These are phyloP conservation scores for Branchellion lobata DNA, from an alignment of 2,888 invertebrate species.

Conservation along the genomic window DNA sequence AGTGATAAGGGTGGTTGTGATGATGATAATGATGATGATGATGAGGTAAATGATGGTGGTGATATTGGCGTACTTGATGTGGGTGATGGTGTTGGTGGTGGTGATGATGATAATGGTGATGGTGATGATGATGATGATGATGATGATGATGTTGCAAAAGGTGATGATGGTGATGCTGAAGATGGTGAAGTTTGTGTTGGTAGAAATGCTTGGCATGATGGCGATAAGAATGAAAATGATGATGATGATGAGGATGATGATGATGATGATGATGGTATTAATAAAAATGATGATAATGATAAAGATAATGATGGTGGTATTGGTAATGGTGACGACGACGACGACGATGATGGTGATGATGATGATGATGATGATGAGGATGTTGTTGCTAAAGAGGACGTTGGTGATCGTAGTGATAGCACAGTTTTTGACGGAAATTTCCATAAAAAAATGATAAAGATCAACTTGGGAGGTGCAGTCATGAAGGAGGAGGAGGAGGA, in stretches of 20 bases:
- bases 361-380: too few species aligned
- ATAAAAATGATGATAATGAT: conserved; percentile 50
- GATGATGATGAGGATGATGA: conserved; percentile 14
- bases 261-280: neutral
- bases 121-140: neutral
- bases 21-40: neutral
- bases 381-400: too few species aligned
- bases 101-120: neutral
- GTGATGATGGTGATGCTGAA: neutral
- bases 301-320: conserved; percentile 43
- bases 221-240: conserved; percentile 7
- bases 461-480: too few species aligned
- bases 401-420: too few species aligned
- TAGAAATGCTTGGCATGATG: neutral
- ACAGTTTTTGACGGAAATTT: too few species aligned
- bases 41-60: neutral
- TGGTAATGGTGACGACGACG: neutral
- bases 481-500: too few species aligned
- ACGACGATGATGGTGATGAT: neutral
- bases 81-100: too few species aligned
- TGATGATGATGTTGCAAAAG: neutral
- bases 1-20: conserved; percentile 3
- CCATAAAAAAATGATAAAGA: too few species aligned
- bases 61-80: too few species aligned
- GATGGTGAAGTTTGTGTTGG: neutral